These are phyloP conservation scores for Microtus montanus DNA, from an alignment of 2,113 vertebrate genomes.

Conservation along the genomic window DNA sequence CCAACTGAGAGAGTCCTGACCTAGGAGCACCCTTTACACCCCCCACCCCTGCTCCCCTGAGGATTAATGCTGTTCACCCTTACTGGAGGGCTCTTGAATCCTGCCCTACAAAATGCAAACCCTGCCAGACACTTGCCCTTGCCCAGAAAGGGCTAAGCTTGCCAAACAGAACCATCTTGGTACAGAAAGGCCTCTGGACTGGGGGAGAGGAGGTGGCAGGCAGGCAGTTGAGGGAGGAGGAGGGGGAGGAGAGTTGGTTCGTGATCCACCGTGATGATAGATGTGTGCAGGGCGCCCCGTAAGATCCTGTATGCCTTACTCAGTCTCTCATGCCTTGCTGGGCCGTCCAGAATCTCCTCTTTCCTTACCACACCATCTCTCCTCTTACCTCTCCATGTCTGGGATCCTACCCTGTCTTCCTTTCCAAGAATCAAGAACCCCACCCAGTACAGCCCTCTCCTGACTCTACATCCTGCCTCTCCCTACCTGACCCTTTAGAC, in stretches of 20 bases:
- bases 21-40: not conserved
- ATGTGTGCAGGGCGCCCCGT: not conserved
- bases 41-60: not conserved
- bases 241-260: not conserved
- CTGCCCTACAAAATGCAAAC: not conserved
- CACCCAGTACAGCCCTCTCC: not conserved
- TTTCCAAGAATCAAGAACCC: not conserved
- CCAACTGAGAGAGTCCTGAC: slow-evolving; percentile 29
- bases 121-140: not conserved
- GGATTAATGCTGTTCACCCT: not conserved
- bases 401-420: not conserved
- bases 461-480: not conserved
- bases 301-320: not conserved
- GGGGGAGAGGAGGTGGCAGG: slow-evolving; percentile 4
- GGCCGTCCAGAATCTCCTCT: not conserved
- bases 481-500: not conserved
- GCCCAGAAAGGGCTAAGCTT: not conserved
- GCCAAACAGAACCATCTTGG: not conserved
- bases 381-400: not conserved
- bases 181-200: not conserved
- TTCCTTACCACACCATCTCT: not conserved
- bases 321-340: not conserved
- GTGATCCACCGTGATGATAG: slow-evolving; percentile 1
- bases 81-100: not conserved
- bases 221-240: not conserved